These are phyloP conservation scores for Nowickia ferox DNA, from an alignment of 2,888 invertebrate genomes.

Conservation along the genomic window DNA sequence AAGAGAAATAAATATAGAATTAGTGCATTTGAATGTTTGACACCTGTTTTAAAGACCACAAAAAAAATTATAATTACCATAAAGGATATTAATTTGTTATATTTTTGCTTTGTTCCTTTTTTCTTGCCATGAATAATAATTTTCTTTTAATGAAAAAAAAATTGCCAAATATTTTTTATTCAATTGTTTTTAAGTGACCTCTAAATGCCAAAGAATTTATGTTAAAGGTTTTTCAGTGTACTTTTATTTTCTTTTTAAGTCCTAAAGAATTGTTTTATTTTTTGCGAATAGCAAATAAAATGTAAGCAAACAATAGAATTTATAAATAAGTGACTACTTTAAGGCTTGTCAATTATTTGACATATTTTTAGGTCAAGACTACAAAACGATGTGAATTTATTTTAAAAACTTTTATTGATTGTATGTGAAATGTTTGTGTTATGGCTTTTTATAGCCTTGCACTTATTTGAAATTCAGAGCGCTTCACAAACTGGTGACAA, in stretches of 20 bases:
- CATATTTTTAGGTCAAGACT: background rate
- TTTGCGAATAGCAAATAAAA: background rate
- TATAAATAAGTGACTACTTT: background rate
- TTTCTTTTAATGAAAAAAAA: no score
- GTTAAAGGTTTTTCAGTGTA: background rate
- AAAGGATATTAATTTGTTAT: no score
- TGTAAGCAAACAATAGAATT: background rate
- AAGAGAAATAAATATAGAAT: background rate
- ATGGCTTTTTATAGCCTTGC: background rate
- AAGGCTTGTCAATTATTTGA: background rate
- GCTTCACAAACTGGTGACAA: background rate
- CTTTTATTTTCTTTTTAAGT: no score
- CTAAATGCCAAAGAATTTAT: background rate
- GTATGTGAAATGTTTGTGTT: background rate
- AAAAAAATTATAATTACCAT: no score
- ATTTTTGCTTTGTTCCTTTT: no score
- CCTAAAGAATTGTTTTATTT: background rate
- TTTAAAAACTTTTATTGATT: background rate
- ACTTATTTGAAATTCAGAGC: background rate
- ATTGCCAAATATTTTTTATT: background rate
- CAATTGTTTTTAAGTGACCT: background rate
- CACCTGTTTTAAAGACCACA: background rate
- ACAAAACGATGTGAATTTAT: background rate
- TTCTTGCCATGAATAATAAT: no score
- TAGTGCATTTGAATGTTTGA: slow-evolving; percentile 18